A percentile compares a stretch with the other conserved stretches of the same genome.
phyloP scores from a whole-genome alignment of 2,797 vertebrate species.

The Oceanodroma leucorhoa region DNA sequence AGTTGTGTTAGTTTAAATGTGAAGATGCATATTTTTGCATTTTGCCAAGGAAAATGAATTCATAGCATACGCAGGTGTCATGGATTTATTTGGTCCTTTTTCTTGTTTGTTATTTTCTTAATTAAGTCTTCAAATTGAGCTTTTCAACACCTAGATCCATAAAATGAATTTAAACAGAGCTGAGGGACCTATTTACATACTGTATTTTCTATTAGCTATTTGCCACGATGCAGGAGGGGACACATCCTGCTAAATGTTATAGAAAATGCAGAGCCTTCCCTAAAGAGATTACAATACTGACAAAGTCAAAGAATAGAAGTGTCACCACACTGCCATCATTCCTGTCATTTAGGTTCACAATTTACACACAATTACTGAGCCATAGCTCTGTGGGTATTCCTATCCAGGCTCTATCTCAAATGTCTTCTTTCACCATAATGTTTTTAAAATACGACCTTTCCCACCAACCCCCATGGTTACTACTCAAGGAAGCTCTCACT shows the following conservation, averaged over 20 bases:
- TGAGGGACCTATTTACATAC: slow-evolving; percentile 17
- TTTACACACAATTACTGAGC: background rate
- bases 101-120: slow-evolving; percentile 49
- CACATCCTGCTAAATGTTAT: background rate
- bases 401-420: background rate
- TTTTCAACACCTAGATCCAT: slow-evolving; percentile 60
- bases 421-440: background rate
- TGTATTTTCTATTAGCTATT: slow-evolving; percentile 35
- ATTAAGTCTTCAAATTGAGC: slow-evolving; percentile 56
- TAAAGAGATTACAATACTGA: background rate
- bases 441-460: background rate
- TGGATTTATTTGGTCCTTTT: slow-evolving; percentile 7
- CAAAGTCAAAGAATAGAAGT: background rate
- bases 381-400: background rate
- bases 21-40: background rate
- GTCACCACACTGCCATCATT: background rate
- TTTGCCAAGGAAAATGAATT: slow-evolving; percentile 11
- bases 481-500: background rate
- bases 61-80: slow-evolving; percentile 10
- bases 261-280: background rate
- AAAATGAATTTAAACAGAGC: slow-evolving; percentile 48
- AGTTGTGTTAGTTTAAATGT: slow-evolving; percentile 22
- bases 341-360: background rate
- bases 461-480: background rate
- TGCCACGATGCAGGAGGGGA: background rate